These are phyloP conservation scores for Notodonta dromedarius DNA, from an alignment of 2,888 invertebrate species.

Conservation along the genomic window DNA sequence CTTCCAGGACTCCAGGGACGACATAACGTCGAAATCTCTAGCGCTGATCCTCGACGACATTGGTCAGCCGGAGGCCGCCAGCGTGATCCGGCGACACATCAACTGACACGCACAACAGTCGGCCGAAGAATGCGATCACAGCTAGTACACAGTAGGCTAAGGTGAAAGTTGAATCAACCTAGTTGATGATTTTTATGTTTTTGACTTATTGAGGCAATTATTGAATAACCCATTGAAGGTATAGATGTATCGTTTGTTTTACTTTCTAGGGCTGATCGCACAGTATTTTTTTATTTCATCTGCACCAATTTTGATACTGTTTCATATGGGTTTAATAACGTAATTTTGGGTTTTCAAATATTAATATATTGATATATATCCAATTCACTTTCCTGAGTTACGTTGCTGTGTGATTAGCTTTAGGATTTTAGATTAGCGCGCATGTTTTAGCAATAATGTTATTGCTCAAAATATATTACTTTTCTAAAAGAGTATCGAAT, in stretches of 20 bases:
- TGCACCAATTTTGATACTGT: too few relatives aligned
- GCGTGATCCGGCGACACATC: slow-evolving; percentile 47
- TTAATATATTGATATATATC: too few relatives aligned
- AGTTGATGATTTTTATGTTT: slow-evolving; percentile 1
- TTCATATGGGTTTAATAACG: too few relatives aligned
- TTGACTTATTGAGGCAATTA: too few relatives aligned
- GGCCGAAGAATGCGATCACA: background rate
- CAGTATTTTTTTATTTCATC: too few relatives aligned
- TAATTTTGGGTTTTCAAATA: too few relatives aligned
- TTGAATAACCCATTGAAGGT: background rate
- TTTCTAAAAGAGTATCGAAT: too few relatives aligned
- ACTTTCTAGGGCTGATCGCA: background rate
- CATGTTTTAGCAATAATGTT: too few relatives aligned
- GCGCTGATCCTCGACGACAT: slow-evolving; percentile 64
- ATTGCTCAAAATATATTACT: too few relatives aligned
- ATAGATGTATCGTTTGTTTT: background rate
- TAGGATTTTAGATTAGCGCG: too few relatives aligned
- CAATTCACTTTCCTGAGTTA: too few relatives aligned
- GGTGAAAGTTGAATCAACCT: background rate
- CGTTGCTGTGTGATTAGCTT: too few relatives aligned
- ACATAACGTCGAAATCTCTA: slow-evolving; percentile 58
- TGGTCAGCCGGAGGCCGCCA: slow-evolving; percentile 58
- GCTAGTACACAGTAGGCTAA: background rate
- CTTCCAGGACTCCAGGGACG: slow-evolving; percentile 59
- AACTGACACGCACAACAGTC: slow-evolving; percentile 30